Base-by-base conservation (phyloP, 2,113 vertebrate species). In the Zapus hudsonius region DNA sequence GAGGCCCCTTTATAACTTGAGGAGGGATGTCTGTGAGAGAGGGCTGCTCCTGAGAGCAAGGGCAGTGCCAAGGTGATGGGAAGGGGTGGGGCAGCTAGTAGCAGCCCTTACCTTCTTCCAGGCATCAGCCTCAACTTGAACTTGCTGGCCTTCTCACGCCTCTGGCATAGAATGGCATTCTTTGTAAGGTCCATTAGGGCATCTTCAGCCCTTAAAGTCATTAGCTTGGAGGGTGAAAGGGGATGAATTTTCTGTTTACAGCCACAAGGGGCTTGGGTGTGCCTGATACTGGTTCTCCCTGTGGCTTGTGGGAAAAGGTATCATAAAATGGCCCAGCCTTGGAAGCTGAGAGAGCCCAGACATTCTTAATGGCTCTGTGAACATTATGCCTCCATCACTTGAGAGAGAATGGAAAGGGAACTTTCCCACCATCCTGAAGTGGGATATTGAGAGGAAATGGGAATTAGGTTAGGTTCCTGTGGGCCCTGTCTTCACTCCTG, bases 271-370 rank as follows among this genome's bases (percentile, higher is more conserved):
- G 5, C 13, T 38, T 33, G 57, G 66, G 67, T 38, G 33, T 74
- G 55, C 80, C 67, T 79, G 75, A 66, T 38, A 4, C 70, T 87
- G n/a, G 47, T 42, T 87, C 63, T 87, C 38, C 31, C 25, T 36
- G 5, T 36, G 42, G 55, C 75, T 96, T 92, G 84, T 84, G 44
- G 75, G 85, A 94, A 90, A 38, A 66, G 9, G 4, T 47, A 69
- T 86, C 23, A 10, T 82, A 74, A 81, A 93, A 40, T 1, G 27
- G 38, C 70, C 73, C 76, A 74, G 42, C 82, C 78, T 78, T 22
- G n/a, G 33, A 64, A 83, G 55, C n/a, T 52, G 25, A 55, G 76
- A 76, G 64, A 79, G 9, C 36, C 57, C 52, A 47, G 13, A 1
- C 25, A 44, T 40, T 86, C 64, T 69, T 84, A 84, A 88, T 70